Conservation (phyloP, 2,797 vertebrate genomes). For the Sarcoramphus papa region DNA sequence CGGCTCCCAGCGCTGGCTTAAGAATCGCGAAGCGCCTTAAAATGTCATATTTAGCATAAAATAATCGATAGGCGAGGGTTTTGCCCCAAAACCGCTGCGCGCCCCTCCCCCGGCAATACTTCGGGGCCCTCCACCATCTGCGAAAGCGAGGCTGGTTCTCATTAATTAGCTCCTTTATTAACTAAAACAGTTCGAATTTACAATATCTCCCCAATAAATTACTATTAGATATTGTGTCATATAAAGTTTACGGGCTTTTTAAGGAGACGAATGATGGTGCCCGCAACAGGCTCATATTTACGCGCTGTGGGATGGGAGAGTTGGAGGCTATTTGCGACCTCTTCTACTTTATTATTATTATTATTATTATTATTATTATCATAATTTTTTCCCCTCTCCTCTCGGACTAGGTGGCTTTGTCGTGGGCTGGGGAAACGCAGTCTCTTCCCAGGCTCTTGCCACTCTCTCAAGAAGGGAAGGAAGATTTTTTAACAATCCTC, state of each 20-base stretch:
- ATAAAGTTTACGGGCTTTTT: conserved; percentile 80
- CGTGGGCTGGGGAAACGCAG: not conserved
- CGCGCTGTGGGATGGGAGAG: conserved; percentile 29
- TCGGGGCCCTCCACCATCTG: conserved; percentile 39
- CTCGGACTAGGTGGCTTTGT: not conserved
- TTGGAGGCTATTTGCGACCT: conserved; percentile 33
- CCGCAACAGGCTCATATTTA: conserved; percentile 72
- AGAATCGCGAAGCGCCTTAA: not conserved
- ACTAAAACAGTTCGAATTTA: conserved; percentile 76
- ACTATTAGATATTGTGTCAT: conserved; percentile 78
- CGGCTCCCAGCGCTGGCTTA: not conserved
- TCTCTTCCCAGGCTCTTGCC: not conserved
- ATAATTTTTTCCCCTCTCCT: not conserved
- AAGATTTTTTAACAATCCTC: not conserved
- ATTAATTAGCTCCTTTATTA: conserved; percentile 79
- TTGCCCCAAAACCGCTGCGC: not conserved
- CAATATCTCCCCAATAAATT: conserved; percentile 77
- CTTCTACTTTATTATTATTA: not conserved
- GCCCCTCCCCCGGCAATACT: not conserved
- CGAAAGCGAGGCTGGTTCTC: conserved; percentile 22
- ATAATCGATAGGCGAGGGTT: not conserved
- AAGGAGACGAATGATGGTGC: conserved; percentile 73
- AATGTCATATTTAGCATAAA: conserved; percentile 1
- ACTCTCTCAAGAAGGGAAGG: not conserved
- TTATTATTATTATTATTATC: not conserved